Base-by-base conservation (phyloP, 1,140 invertebrate species). In the Drosophila repletoides region DNA sequence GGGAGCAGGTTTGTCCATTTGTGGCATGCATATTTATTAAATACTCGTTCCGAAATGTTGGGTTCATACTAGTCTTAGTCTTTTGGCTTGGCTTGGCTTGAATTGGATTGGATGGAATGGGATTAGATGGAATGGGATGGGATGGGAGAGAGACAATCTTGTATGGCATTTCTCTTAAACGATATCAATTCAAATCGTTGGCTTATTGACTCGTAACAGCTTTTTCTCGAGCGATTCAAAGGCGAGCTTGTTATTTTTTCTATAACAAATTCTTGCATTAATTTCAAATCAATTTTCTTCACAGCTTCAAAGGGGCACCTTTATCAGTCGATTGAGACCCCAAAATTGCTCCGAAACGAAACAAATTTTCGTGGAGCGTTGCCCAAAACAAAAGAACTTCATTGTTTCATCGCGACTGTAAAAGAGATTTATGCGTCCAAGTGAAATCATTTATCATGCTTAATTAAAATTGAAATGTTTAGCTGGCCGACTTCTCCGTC, bases 231-330 rank as follows among this genome's bases (percentile, higher is more conserved):
- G 55, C 77, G 73, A 76, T 83, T 84, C 80, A 68, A 72, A 86
- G 59, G 76, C 64, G 72, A 87, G 81, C 80, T 86, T 86, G 80
- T 86, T 86, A 73, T 80, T 80, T 86, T 86, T 86, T 86, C 81
- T 86, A 86, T 86, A 86, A 88, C 84, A 89, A 88, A 89, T 89
- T 88, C 87, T 87, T 89, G 87, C 87, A 89, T 89, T 88, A 89
- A 89, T 89, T 89, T 89, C 87, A 77, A 89, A 89, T 89, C 86
- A 89, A 89, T 88, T 89, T 89, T 87, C 87, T 87, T 87, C 87
- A 88, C 87, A 89, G 87, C 87, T 80, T n/a, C n/a, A 73, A 61
- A 67, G 55, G 55, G n/a, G n/a, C n/a, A n/a, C 51, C 43, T 61
- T 71, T 74, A 71, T 71, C 56, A 53, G 45, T 61, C 46, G 6